Percentiles rank a stretch among this genome's conserved stretches.
Evolutionary conservation across 2,888 invertebrate species (phyloP).

Genomic region (Phaedon cochleariae): DNA sequence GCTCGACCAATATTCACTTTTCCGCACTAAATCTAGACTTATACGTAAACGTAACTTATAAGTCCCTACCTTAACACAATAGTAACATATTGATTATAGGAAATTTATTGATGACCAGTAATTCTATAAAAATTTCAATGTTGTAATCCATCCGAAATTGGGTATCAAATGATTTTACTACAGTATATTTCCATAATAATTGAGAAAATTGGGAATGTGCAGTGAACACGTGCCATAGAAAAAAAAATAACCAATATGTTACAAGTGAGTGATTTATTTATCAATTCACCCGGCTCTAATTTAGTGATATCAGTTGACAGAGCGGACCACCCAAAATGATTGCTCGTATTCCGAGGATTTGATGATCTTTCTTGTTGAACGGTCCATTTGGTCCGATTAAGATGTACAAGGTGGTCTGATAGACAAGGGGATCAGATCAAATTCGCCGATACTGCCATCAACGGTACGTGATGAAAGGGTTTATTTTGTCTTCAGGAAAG

Average conservation of each 20-base stretch:
- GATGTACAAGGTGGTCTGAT: not conserved
- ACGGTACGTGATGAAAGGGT: not conserved
- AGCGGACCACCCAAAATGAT: not conserved
- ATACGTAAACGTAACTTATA: no score
- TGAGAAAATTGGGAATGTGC: no score
- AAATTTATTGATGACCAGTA: no score
- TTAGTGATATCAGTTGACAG: not conserved
- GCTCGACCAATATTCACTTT: no score
- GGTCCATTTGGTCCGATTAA: conserved; percentile 1
- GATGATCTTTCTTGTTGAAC: not conserved
- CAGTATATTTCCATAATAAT: no score
- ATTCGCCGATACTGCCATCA: not conserved
- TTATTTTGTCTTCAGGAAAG: not conserved
- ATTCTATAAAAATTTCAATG: no score
- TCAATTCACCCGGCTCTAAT: not conserved
- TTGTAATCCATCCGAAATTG: no score
- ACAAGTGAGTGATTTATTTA: not conserved
- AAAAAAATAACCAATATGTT: not conserved
- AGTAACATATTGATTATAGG: no score
- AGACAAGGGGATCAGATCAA: not conserved
- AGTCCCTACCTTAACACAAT: no score
- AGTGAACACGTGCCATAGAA: not conserved
- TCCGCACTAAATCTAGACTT: no score
- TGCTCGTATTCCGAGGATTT: not conserved
- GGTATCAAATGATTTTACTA: no score